Base-by-base conservation (phyloP, 2,888 invertebrate genomes). In the Orchesellides sinensis region DNA sequence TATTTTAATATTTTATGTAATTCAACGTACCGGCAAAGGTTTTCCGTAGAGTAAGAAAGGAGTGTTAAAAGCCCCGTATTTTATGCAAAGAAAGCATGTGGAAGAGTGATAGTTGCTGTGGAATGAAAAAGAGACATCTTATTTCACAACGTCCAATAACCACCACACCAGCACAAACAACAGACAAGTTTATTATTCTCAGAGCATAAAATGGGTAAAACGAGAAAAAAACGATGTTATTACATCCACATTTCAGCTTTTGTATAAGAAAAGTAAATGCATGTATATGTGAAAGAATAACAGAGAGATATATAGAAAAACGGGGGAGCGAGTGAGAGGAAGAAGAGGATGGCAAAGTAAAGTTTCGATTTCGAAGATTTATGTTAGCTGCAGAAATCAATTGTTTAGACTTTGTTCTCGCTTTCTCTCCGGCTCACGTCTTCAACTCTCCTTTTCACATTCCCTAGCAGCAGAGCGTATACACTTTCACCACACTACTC, bases 301-400 rank as follows among this genome's bases (percentile, higher is more conserved):
- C 14, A 27, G 17, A 25, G 6, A 66, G 14, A 66, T 40, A 66
- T 47, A 49, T 29, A 0, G 70, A 68, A 27, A 17, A 32, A 6
- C 21, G 40, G 21, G 40, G 10, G 10, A 40, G 40, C 14, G 63
- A 32, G 35, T 6, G 72, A 47, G 73, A 47, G 70, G 75, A 54
- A 59, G 75, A 45, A 40, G 56, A 21, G 32, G 10, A 19, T 23
- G 73, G 14, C 47, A 25, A 54, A 68, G 17, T 68, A 68, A 77
- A 78, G 78, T 78, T 78, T 69, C 78, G 78, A 78, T 83, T 78
- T 78, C 47, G 23, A 77, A 77, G 78, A 83, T 83, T 78, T 83
- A 83, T 78, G 78, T 68, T 66, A 21, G 70, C 66, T 68, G 61
- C 52, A 73, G 78, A 73, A 83, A 83, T 83, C 83, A 83, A 83